Conservation (phyloP, 2,888 invertebrate species). For the Rotaria magnacalcarata region DNA sequence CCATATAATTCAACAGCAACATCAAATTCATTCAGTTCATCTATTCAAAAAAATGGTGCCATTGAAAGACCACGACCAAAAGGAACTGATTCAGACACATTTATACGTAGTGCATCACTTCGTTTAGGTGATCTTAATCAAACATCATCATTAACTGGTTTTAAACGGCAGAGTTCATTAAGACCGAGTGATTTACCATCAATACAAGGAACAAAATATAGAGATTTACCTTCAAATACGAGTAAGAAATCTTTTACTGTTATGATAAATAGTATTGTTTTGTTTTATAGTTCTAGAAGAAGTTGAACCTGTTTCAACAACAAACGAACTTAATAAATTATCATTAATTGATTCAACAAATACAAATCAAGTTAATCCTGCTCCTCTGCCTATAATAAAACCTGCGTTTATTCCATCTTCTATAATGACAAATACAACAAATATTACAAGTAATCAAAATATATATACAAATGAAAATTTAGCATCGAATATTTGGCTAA, state of each 20-base stretch:
- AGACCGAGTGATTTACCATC: conserved; percentile 43
- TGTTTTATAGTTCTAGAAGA: not conserved
- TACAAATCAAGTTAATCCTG: not conserved
- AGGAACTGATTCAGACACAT: not conserved
- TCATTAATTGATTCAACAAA: not conserved
- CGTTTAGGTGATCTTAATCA: conserved; percentile 20
- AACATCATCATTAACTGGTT: not conserved
- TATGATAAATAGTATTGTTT: not conserved
- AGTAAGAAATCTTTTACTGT: not conserved
- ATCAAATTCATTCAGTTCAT: not conserved
- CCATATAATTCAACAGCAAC: not conserved
- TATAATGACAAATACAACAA: not conserved
- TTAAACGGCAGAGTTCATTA: conserved; percentile 40
- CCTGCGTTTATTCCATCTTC: not conserved
- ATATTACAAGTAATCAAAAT: not conserved
- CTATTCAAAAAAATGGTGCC: not conserved
- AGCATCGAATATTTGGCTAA: not conserved
- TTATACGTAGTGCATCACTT: conserved; percentile 36
- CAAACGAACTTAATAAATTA: not conserved
- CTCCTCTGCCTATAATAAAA: not conserved
- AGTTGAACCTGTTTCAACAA: not conserved
- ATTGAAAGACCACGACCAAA: conserved; percentile 43
- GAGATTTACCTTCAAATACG: not conserved
- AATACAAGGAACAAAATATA: conserved; percentile 36
- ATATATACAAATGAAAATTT: not conserved